These are phyloP conservation scores for Prenolepis imparis DNA, from an alignment of 2,888 invertebrate species.

Conservation along the genomic window DNA sequence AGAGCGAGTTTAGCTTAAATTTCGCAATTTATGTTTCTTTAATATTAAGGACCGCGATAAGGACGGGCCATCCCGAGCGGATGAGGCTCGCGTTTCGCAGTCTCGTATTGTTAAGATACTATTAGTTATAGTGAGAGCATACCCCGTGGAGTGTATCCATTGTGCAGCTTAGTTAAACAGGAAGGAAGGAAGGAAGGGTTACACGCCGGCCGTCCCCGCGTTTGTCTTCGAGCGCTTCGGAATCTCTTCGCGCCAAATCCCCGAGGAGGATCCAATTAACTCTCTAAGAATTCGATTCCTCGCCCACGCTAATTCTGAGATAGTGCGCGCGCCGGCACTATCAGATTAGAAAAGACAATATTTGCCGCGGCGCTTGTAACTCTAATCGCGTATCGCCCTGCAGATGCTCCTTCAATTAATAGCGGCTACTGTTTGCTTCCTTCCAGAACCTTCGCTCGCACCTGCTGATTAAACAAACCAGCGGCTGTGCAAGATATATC, in stretches of 20 bases:
- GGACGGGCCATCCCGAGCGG: not conserved
- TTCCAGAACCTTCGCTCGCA: slow-evolving; percentile 57
- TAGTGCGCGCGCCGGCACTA: slow-evolving; percentile 73
- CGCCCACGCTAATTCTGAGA: slow-evolving; percentile 81
- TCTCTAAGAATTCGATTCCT: slow-evolving; percentile 78
- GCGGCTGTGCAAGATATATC: slow-evolving; percentile 18
- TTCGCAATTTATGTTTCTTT: not conserved
- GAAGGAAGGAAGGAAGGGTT: slow-evolving; percentile 74
- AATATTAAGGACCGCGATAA: not conserved
- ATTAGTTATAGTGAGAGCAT: slow-evolving; percentile 46
- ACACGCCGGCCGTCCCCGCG: slow-evolving; percentile 73
- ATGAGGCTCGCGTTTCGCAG: slow-evolving; percentile 18
- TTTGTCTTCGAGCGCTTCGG: slow-evolving; percentile 75
- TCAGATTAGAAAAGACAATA: slow-evolving; percentile 78
- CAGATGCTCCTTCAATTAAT: slow-evolving; percentile 73
- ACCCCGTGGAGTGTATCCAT: slow-evolving; percentile 72
- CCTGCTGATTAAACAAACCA: slow-evolving; percentile 56
- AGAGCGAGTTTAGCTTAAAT: not conserved
- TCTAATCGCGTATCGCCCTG: slow-evolving; percentile 72
- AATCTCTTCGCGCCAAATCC: slow-evolving; percentile 77
- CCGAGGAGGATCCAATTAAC: slow-evolving; percentile 80
- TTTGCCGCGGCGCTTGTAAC: slow-evolving; percentile 74
- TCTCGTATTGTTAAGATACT: slow-evolving; percentile 48
- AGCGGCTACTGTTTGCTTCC: slow-evolving; percentile 70
- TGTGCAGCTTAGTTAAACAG: slow-evolving; percentile 77